These are phyloP conservation scores for Siderastrea radians DNA, from an alignment of 92 coral and sea anemone species.

Conservation along the genomic window DNA sequence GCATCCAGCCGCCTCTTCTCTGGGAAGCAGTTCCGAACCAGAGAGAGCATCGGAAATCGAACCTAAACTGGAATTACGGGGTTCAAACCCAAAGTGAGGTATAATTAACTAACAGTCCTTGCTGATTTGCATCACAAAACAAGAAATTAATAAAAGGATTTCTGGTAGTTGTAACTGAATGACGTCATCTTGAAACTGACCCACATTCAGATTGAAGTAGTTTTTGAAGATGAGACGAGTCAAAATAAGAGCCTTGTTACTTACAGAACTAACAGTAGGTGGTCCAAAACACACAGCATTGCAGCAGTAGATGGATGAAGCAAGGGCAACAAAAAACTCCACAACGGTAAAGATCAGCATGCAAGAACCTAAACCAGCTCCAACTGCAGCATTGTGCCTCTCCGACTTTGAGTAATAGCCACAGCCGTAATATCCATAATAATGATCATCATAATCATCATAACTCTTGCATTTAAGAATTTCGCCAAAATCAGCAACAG, in stretches of 20 bases:
- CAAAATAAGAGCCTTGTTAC: neutral
- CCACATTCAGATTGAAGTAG: too few species aligned
- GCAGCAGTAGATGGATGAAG: constrained; percentile 83
- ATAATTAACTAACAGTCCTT: too few species aligned
- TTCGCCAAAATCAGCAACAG: constrained; percentile 17
- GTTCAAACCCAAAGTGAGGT: too few species aligned
- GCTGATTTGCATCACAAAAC: too few species aligned
- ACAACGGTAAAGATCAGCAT: constrained; percentile 61
- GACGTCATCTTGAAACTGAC: too few species aligned
- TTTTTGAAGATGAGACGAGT: too few species aligned
- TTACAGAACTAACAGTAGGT: constrained; percentile 24
- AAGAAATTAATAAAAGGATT: too few species aligned
- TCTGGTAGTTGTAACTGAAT: too few species aligned
- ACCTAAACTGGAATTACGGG: too few species aligned
- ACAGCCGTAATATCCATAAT: neutral
- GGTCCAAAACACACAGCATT: constrained; percentile 59
- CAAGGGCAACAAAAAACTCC: constrained; percentile 78
- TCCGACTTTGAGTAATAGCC: neutral
- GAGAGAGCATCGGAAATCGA: too few species aligned
- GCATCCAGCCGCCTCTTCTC: too few species aligned
- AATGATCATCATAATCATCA: neutral
- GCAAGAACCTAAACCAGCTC: constrained; percentile 65
- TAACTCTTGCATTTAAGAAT: neutral
- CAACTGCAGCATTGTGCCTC: constrained; percentile 16
- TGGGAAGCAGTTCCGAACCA: too few species aligned